Evolutionary conservation across 2,888 invertebrate species (phyloP), one percentile per base, ranked within the genome.

Genomic region (Strigamia crassipes): DNA sequence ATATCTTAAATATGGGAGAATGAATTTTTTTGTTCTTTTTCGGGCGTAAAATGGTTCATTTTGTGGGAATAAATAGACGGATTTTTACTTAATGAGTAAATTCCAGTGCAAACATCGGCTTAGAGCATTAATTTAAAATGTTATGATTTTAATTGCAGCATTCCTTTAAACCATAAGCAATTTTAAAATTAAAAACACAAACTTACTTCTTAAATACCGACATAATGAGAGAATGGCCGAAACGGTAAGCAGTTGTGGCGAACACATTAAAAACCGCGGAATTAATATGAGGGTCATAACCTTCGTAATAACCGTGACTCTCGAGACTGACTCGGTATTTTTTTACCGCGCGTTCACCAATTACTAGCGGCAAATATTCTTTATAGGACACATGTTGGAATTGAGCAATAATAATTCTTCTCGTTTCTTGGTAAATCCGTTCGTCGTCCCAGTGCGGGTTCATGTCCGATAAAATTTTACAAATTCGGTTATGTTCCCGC

Each of bases 161-260:
- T 5, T 34, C 34, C 34, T 34, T 34, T 34, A 34, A 34, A 34
- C 34, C n/a, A n/a, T n/a, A n/a, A n/a, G n/a, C n/a, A n/a, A 34
- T 34, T 34, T 5, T 34, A 5, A 5, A 6, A 6, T 34, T 34
- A 46, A 9, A 46, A 80, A 81, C 38, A 46, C 8, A 46, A 80
- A 81, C 38, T 82, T 78, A 83, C 83, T 82, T 80, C 31, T 27
- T 80, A 38, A 83, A 83, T 13, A 83, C 81, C 8, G 82, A 82
- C 13, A 51, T 61, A 51, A 83, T 82, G 66, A 82, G 81, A 41
- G 81, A 85, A 85, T 87, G 87, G 81, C 87, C 87, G 78, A 86
- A 86, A n/a, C 87, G 84, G 83, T 85, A 87, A 1, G 87, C 87
- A 13, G 87, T 87, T 0, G 86, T 83, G 8, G 85, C 84, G 82